Conservation (phyloP, 2,113 vertebrate species). For the Hipposideros armiger region DNA sequence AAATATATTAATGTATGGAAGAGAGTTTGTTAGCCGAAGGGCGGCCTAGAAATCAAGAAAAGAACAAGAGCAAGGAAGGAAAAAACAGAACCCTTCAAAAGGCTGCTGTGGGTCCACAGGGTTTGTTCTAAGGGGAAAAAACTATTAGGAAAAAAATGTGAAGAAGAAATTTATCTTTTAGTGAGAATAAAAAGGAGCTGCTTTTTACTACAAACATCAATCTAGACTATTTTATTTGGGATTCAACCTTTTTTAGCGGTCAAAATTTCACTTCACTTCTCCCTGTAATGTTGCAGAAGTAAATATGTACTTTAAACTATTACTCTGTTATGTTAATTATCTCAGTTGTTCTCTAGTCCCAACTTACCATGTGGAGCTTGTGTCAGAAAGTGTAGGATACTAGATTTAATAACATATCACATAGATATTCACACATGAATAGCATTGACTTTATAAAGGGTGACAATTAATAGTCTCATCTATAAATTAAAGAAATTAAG, state of each 20-base stretch:
- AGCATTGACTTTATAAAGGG: not conserved
- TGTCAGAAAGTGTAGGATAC: not conserved
- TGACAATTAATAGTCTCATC: not conserved
- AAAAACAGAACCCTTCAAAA: not conserved
- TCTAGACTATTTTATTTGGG: not conserved
- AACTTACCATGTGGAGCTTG: not conserved
- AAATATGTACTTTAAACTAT: not conserved
- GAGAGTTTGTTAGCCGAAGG: constrained; percentile 55
- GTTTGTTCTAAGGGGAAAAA: constrained; percentile 44
- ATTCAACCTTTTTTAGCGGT: not conserved
- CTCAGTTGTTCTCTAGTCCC: not conserved
- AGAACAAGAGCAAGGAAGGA: not conserved
- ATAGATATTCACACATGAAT: not conserved
- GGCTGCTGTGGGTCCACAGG: not conserved
- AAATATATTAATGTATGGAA: constrained; percentile 63
- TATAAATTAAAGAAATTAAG: not conserved
- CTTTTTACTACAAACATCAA: not conserved
- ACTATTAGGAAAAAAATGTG: not conserved
- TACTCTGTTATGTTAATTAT: not conserved
- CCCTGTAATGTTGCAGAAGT: not conserved
- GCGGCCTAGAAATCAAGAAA: constrained; percentile 22
- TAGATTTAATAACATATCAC: not conserved
- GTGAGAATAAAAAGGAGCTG: not conserved
- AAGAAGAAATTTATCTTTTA: not conserved
- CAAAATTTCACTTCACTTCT: not conserved